Evolutionary conservation across 2,113 vertebrate species (phyloP).

Genomic region (Quiscalus mexicanus): DNA sequence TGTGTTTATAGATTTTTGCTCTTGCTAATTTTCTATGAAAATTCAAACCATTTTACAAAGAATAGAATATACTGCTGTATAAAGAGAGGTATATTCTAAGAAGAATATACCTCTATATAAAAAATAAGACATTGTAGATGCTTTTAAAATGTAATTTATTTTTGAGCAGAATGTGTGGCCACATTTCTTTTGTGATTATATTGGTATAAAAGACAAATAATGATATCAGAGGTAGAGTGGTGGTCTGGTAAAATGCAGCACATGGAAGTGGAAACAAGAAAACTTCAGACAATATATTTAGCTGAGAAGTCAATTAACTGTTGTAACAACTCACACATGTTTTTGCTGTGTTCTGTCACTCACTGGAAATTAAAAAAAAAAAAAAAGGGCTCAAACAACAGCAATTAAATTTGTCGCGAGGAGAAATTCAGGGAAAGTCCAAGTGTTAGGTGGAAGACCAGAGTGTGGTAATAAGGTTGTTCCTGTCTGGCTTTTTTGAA

Average conservation of each 20-base stretch:
- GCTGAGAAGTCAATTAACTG: background rate
- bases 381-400: background rate
- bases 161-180: background rate
- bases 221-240: accelerated
- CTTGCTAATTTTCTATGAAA: background rate
- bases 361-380: background rate
- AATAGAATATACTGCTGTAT: background rate
- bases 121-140: background rate
- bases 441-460: background rate
- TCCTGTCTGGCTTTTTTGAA: background rate
- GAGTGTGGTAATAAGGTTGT: background rate
- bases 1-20: background rate
- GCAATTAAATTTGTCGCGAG: background rate
- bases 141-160: background rate
- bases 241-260: background rate
- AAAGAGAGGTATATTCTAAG: background rate
- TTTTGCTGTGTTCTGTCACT: background rate
- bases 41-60: background rate
- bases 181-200: background rate
- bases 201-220: background rate
- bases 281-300: background rate
- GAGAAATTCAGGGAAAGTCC: background rate
- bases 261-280: background rate
- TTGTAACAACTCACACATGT: background rate
- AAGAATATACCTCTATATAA: background rate